A percentile compares a stretch with the other conserved stretches of the same genome.
phyloP scores from a whole-genome alignment of 2,113 vertebrate species.

The Microcebus griseorufus region DNA sequence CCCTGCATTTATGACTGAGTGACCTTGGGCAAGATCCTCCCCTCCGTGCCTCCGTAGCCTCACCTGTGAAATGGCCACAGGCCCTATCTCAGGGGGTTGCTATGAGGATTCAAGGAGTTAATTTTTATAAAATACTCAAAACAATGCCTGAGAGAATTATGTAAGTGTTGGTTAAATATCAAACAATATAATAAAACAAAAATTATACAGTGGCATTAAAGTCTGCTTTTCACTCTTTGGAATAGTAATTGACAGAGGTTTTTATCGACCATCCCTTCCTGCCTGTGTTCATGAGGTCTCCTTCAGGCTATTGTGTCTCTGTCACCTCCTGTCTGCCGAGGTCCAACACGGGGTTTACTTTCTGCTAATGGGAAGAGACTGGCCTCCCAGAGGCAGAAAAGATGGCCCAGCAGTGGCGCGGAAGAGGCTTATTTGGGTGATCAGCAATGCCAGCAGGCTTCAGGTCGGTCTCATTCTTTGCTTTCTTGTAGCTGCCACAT shows the following conservation, averaged over 20 bases:
- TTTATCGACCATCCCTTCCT: slow-evolving; percentile 55
- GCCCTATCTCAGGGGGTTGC: not conserved
- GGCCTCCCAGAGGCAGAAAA: slow-evolving; percentile 91
- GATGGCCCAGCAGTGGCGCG: slow-evolving; percentile 90
- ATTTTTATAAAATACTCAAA: slow-evolving; percentile 80
- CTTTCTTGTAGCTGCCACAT: slow-evolving; percentile 42
- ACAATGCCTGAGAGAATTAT: slow-evolving; percentile 77
- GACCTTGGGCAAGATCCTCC: not conserved
- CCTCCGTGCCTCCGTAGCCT: not conserved
- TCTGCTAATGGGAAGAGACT: slow-evolving; percentile 84
- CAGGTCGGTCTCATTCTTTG: slow-evolving; percentile 81
- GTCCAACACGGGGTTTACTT: slow-evolving; percentile 89
- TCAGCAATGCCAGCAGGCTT: slow-evolving; percentile 88
- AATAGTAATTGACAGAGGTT: slow-evolving; percentile 82
- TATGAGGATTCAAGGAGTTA: not conserved
- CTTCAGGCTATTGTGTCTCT: slow-evolving; percentile 86
- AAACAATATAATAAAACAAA: not conserved
- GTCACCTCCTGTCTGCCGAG: slow-evolving; percentile 87
- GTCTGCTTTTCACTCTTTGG: slow-evolving; percentile 75
- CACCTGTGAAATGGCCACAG: not conserved
- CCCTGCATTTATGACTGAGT: not conserved
- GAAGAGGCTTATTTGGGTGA: slow-evolving; percentile 86
- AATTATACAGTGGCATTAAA: slow-evolving; percentile 84
- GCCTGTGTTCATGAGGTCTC: slow-evolving; percentile 83
- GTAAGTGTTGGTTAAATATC: not conserved